Conservation (phyloP, 2,113 vertebrate species). For the Numida meleagris region DNA sequence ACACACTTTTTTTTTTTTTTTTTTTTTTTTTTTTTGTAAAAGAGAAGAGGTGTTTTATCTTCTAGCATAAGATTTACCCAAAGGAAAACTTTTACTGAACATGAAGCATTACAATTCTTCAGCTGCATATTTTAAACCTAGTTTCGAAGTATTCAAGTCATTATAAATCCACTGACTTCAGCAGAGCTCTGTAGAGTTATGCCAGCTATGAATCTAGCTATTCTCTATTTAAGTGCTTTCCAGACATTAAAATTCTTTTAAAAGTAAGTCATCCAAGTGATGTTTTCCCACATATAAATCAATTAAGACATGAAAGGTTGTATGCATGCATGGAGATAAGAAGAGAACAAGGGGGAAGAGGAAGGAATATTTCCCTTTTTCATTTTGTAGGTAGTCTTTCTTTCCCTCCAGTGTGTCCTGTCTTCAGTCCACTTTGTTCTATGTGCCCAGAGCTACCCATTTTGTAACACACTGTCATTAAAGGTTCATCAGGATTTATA, state of each 20-base stretch:
- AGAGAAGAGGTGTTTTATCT: background rate
- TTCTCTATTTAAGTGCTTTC: conserved; percentile 2
- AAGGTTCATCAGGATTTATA: conserved; percentile 29
- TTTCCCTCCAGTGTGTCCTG: background rate
- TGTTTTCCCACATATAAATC: conserved; percentile 13
- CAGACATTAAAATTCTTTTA: background rate
- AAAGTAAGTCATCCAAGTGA: conserved; percentile 19
- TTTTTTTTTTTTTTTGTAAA: background rate
- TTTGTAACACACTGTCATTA: background rate
- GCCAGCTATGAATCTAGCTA: conserved; percentile 21
- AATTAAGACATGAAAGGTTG: background rate
- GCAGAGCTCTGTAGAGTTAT: conserved; percentile 30
- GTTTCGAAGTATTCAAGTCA: conserved; percentile 18
- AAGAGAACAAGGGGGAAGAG: background rate
- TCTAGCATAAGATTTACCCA: background rate
- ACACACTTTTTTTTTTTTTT: background rate
- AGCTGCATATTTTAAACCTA: conserved; percentile 42
- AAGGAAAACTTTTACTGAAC: background rate
- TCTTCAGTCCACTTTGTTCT: background rate
- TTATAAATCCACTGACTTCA: conserved; percentile 46
- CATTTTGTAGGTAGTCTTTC: background rate
- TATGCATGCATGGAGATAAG: background rate
- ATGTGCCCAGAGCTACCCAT: background rate
- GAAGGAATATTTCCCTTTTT: background rate
- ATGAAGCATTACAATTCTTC: background rate